Evolutionary conservation across 2,888 invertebrate species (phyloP).

Genomic region (Drosophila histrio): DNA sequence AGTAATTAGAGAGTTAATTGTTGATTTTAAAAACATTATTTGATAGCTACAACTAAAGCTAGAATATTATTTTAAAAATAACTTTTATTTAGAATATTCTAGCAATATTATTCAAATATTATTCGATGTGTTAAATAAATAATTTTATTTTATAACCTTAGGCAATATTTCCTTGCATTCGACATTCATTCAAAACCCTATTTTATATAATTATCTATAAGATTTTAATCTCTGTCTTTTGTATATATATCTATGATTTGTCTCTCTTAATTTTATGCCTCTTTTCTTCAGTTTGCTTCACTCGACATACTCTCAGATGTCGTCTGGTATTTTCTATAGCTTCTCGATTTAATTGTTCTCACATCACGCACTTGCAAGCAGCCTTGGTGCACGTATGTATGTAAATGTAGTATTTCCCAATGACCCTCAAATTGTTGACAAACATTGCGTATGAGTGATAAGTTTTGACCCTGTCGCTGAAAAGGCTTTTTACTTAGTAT

Average conservation of each 20-base stretch:
- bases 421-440: slow-evolving; percentile 50
- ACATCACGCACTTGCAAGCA: not conserved
- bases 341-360: not conserved
- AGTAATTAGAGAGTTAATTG: no score
- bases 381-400: slow-evolving; percentile 5
- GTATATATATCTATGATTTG: no score
- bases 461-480: slow-evolving; percentile 29
- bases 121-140: no score
- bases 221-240: not conserved
- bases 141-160: no score
- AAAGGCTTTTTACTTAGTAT: slow-evolving; percentile 27
- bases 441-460: slow-evolving; percentile 49
- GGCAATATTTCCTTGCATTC: no score
- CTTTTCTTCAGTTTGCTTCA: not conserved
- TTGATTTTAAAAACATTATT: no score
- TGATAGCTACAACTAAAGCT: no score
- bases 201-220: no score
- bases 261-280: not conserved
- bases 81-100: no score
- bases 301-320: not conserved
- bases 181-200: no score
- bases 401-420: slow-evolving; percentile 7
- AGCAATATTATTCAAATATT: no score
- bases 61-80: no score
- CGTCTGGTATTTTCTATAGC: slow-evolving; percentile 8